Conservation (phyloP, 2,888 invertebrate species). For the Schrankia costaestrigalis region DNA sequence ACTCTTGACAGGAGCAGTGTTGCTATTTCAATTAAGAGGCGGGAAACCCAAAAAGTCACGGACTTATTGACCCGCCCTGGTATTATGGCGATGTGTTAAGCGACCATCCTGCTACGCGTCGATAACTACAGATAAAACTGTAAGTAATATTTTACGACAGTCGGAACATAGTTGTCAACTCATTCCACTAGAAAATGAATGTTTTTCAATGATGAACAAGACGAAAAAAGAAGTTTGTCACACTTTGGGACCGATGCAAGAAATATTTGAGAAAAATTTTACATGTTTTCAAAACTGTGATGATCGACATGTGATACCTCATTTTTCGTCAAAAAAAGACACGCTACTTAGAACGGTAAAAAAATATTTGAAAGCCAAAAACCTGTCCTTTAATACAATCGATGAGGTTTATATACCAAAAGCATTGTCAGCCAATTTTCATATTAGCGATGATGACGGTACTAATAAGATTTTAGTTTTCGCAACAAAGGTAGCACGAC, state of each 20-base stretch:
- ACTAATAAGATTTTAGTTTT: not conserved
- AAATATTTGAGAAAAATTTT: not conserved
- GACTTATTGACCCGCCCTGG: no score
- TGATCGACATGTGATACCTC: not conserved
- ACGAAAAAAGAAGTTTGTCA: not conserved
- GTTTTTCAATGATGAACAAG: no score
- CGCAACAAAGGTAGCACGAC: not conserved
- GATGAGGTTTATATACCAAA: not conserved
- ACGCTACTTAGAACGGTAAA: not conserved
- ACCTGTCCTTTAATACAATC: not conserved
- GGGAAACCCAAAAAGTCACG: no score
- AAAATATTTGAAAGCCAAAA: not conserved
- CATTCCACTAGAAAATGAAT: no score
- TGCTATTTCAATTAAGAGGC: no score
- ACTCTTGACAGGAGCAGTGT: no score
- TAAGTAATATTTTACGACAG: no score
- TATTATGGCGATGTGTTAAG: no score
- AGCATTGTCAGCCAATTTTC: not conserved
- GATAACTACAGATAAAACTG: no score
- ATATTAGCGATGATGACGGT: not conserved
- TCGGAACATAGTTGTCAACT: no score
- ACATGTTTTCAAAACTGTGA: not conserved
- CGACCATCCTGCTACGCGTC: no score
- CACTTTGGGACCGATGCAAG: not conserved
- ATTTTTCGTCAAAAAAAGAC: not conserved